phyloP scores from a whole-genome alignment of 2,113 vertebrate species.

The Bufo bufo region DNA sequence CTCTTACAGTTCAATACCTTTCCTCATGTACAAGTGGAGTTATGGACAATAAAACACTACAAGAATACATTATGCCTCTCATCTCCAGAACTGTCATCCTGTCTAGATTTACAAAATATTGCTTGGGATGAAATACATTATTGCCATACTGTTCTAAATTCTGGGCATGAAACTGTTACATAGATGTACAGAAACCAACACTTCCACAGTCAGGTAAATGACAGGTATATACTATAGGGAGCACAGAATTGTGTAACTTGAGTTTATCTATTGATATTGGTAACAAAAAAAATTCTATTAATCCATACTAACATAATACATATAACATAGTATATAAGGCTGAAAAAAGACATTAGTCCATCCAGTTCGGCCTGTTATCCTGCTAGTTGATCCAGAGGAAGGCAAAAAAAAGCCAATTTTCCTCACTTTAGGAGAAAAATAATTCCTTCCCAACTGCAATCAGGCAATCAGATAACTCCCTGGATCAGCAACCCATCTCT shows the following conservation, averaged over 20 bases:
- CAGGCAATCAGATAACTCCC: no score
- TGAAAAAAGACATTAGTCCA: no score
- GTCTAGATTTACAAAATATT: constrained; percentile 55
- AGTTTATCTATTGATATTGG: background rate
- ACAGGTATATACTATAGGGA: background rate
- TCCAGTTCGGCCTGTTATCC: no score
- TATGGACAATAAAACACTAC: constrained; percentile 55
- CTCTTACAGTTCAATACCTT: constrained; percentile 52
- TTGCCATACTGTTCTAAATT: constrained; percentile 32
- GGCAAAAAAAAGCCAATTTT: no score
- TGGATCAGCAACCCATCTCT: no score
- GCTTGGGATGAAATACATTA: constrained; percentile 46
- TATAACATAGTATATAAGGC: no score
- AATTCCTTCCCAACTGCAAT: no score
- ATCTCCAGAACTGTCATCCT: constrained; percentile 53
- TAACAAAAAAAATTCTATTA: background rate
- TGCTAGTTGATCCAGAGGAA: no score
- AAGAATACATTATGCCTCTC: constrained; percentile 56
- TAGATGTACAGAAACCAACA: constrained; percentile 5
- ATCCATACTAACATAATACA: no score
- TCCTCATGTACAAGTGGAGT: constrained; percentile 55
- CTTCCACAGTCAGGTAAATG: background rate
- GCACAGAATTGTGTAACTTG: background rate
- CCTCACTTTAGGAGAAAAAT: no score
- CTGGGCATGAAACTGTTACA: constrained; percentile 32